Evolutionary conservation across 2,113 vertebrate genomes (phyloP).

Genomic region (Scomber japonicus): DNA sequence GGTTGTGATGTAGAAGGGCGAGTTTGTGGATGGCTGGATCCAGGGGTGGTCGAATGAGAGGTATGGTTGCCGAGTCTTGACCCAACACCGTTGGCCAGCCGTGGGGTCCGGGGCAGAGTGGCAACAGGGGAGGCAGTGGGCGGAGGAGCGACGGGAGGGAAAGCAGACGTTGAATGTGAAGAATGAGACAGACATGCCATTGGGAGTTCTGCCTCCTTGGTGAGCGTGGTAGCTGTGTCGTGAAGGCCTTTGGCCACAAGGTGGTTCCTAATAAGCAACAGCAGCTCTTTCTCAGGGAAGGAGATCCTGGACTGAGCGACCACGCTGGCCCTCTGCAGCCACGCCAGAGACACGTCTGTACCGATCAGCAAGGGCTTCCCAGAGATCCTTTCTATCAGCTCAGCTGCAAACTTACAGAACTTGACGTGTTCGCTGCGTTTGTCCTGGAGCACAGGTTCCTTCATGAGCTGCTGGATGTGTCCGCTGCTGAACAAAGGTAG

Average conservation of each 20-base stretch:
- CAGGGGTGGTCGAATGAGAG: conserved; percentile 80
- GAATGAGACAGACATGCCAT: conserved; percentile 91
- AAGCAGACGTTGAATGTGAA: conserved; percentile 83
- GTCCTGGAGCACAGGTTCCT: conserved; percentile 98
- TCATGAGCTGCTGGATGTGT: conserved; percentile 99
- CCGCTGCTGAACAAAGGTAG: conserved; percentile 97
- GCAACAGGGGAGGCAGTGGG: conserved; percentile 87
- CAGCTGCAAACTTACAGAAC: conserved; percentile 96
- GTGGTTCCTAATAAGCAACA: conserved; percentile 96
- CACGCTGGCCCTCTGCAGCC: conserved; percentile 95
- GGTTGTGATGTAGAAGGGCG: conserved; percentile 88
- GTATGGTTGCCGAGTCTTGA: conserved; percentile 87
- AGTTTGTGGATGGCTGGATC: conserved; percentile 86
- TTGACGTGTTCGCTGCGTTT: conserved; percentile 98
- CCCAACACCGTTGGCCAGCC: conserved; percentile 92
- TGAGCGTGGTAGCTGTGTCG: conserved; percentile 91
- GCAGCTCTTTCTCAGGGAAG: conserved; percentile 96
- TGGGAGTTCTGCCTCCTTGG: conserved; percentile 96
- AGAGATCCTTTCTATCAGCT: conserved; percentile 96
- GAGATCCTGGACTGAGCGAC: conserved; percentile 98
- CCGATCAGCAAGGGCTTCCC: conserved; percentile 96
- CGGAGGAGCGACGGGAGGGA: conserved; percentile 84
- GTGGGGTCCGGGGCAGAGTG: conserved; percentile 92
- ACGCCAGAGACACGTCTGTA: conserved; percentile 95
- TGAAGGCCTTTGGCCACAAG: conserved; percentile 96